Conservation (phyloP, 2,888 invertebrate species). For the Capitulum mitella region DNA sequence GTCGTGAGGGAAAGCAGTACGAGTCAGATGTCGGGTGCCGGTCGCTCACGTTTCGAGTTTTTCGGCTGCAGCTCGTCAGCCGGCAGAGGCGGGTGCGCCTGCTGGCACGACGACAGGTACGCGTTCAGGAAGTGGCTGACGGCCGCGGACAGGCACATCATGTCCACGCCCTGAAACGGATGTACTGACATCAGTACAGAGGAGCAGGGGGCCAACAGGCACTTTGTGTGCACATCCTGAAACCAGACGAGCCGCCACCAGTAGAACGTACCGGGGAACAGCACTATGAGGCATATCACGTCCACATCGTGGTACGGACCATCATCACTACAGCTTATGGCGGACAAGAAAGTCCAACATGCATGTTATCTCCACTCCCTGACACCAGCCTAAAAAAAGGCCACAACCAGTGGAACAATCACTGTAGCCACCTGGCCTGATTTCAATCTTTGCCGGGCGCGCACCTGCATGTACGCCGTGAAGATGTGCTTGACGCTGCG, state of each 20-base stretch:
- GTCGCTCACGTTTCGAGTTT: conserved; percentile 32
- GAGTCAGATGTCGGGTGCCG: too few species aligned
- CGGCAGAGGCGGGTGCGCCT: conserved; percentile 59
- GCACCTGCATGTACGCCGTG: conserved; percentile 75
- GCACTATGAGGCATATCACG: too few species aligned
- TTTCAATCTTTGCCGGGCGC: too few species aligned
- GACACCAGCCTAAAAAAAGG: too few species aligned
- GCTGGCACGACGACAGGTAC: conserved; percentile 68
- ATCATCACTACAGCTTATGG: too few species aligned
- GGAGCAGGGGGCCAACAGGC: not conserved
- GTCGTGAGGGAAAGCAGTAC: too few species aligned
- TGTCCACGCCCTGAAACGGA: conserved; percentile 76
- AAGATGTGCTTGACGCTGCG: conserved; percentile 91
- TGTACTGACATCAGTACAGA: not conserved
- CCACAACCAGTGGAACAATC: too few species aligned
- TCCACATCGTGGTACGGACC: too few species aligned
- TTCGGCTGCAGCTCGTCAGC: conserved; percentile 55
- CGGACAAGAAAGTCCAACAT: too few species aligned
- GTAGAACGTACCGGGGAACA: not conserved
- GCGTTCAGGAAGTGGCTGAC: conserved; percentile 96
- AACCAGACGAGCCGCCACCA: not conserved
- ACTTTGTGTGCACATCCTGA: too few species aligned
- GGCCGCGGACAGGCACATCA: conserved; percentile 81
- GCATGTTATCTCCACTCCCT: too few species aligned
- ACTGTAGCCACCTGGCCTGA: too few species aligned